Evolutionary conservation across 1,140 invertebrate genomes (phyloP), one percentile per base, ranked within the genome.

Genomic region (Oryzaephilus surinamensis): DNA sequence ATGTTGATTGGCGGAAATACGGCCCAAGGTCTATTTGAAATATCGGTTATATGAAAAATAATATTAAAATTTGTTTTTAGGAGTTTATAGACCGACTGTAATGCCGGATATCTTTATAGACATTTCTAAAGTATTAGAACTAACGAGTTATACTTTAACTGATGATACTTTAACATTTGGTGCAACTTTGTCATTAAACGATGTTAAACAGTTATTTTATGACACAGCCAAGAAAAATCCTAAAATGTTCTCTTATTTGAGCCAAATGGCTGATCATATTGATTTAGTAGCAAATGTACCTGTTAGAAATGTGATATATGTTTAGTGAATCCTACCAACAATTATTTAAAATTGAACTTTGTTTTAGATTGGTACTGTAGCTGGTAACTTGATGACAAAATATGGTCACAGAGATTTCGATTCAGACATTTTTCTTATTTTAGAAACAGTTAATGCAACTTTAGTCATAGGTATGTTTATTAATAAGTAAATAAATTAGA

Each of bases 311-410:
- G 76, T 79, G 59, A 46, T 35, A 37, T 23, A 11, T 27, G 16
- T 32, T 2, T 36, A 34, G 11, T 34, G 21, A 17, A n/a, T 19
- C 15, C 8, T 6, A 32, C n/a, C n/a, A 13, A 11, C 16, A 1
- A 20, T 5, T 3, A 8, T 6, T 13, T 8, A 13, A 21, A 21
- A 34, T 12, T 6, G 5, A 34, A 5, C 15, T 29, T 12, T 14
- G 4, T 65, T 69, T 23, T 52, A 83, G 79, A 71, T 76, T 48
- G 82, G 79, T 43, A 78, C 74, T 14, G 65, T 87, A 41, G 84
- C 76, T 32, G 85, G 85, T 18, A 90, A 90, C 56, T 64, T 91
- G 41, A 78, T 76, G 63, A 71, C 87, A 27, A 90, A 90, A 65
- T 69, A 87, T 55, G 41, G 62, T 7, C 68, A 86, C 50, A 69